Evolutionary conservation across 2,797 vertebrate species (phyloP).

Genomic region (Xiphorhynchus erythropygius): DNA sequence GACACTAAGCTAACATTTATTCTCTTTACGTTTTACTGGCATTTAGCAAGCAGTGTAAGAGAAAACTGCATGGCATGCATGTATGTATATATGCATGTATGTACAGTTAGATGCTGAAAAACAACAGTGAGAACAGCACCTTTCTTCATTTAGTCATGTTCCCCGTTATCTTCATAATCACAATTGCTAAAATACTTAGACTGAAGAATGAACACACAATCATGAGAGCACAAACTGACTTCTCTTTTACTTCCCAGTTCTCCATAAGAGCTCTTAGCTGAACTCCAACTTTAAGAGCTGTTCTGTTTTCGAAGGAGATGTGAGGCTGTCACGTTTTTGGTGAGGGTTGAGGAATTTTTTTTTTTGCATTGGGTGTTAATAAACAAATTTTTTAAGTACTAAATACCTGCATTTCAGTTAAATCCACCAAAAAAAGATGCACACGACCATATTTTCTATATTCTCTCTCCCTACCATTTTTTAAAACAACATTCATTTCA

Average conservation of each 20-base stretch:
- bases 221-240: neutral
- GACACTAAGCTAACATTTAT: neutral
- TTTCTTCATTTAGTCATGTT: neutral
- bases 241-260: neutral
- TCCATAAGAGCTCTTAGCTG: neutral
- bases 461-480: neutral
- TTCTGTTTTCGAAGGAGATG: neutral
- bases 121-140: neutral
- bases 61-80: neutral
- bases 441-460: neutral
- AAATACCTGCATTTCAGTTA: neutral
- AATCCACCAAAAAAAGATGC: neutral
- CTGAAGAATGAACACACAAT: neutral
- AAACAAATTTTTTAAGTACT: neutral
- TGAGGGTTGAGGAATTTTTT: neutral
- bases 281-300: neutral
- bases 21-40: neutral
- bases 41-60: neutral
- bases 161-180: neutral
- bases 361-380: neutral
- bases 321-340: neutral
- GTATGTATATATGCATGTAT: neutral
- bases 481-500: neutral
- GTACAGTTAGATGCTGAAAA: neutral
- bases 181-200: neutral